A percentile compares a stretch with the other conserved stretches of the same genome.
Evolutionary conservation across 1,140 invertebrate genomes (phyloP).

Genomic region (Drosophila insularis): DNA sequence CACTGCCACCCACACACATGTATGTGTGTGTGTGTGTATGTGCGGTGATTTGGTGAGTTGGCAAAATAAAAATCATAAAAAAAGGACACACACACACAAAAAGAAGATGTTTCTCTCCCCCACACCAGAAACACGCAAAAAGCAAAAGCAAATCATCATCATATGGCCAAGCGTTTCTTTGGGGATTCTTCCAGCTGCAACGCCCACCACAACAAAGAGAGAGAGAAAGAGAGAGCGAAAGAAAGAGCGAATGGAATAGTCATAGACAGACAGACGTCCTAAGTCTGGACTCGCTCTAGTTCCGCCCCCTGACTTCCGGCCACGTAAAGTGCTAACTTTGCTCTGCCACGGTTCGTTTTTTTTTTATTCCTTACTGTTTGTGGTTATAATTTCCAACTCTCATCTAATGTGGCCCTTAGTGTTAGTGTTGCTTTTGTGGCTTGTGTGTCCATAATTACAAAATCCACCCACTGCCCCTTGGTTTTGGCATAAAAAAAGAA

Average conservation of each 20-base stretch:
- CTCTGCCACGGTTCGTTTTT: conserved; percentile 33
- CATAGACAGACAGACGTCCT: conserved; percentile 37
- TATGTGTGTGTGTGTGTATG: background rate
- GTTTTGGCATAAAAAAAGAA: conserved; percentile 57
- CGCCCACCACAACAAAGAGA: conserved; percentile 44
- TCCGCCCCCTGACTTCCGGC: conserved; percentile 77
- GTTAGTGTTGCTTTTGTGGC: conserved; percentile 43
- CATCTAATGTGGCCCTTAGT: conserved; percentile 38
- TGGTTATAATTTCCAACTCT: conserved; percentile 45
- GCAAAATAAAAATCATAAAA: conserved; percentile 73
- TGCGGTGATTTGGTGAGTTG: conserved; percentile 62
- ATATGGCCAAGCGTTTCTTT: conserved; percentile 40
- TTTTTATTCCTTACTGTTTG: conserved; percentile 14
- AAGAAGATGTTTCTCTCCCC: conserved; percentile 49
- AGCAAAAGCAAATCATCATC: conserved; percentile 61
- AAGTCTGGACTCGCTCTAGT: conserved; percentile 77
- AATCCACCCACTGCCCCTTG: conserved; percentile 61
- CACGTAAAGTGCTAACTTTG: conserved; percentile 60
- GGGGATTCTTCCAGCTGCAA: conserved; percentile 50
- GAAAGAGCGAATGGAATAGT: background rate
- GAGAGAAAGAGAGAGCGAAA: background rate
- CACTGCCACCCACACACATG: conserved; percentile 8
- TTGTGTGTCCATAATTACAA: conserved; percentile 72
- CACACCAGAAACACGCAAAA: conserved; percentile 34
- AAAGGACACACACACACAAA: conserved; percentile 28